These are phyloP conservation scores for Engystomops pustulosus DNA, from an alignment of 2,113 vertebrate species.

Conservation along the genomic window DNA sequence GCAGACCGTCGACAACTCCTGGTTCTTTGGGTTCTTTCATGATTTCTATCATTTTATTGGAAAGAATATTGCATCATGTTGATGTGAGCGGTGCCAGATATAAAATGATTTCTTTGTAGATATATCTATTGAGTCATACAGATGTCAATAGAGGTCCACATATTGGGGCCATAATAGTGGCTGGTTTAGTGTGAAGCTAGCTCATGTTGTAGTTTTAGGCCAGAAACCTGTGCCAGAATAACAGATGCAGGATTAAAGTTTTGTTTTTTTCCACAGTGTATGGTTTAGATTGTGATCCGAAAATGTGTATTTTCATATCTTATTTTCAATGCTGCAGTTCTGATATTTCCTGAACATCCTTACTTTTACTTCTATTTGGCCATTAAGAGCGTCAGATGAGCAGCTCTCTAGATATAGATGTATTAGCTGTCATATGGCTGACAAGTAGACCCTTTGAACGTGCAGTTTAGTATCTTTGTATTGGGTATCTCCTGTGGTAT, in stretches of 20 bases:
- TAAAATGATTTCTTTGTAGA: no score
- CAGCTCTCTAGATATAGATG: not conserved
- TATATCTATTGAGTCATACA: no score
- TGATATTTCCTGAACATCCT: not conserved
- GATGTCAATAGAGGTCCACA: not conserved
- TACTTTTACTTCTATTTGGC: not conserved
- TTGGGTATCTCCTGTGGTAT: constrained; percentile 69
- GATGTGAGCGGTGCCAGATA: no score
- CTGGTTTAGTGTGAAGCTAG: not conserved
- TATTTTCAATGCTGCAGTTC: not conserved
- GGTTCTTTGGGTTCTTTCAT: no score
- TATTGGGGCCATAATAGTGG: not conserved
- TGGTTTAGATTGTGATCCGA: not conserved
- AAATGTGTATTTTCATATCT: not conserved
- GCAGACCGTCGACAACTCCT: no score
- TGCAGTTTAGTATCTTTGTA: constrained; percentile 36
- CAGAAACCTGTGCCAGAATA: not conserved
- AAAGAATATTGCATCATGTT: no score
- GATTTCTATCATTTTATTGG: no score
- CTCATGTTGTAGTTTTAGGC: not conserved
- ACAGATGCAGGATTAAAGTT: not conserved
- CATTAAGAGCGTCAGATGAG: not conserved
- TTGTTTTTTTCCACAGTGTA: not conserved
- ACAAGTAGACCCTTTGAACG: constrained; percentile 25
- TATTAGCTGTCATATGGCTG: not conserved